Percentiles rank a stretch among this genome's conserved stretches.
Evolutionary conservation across 2,797 vertebrate genomes (phyloP).

Genomic region (Cuculus canorus): DNA sequence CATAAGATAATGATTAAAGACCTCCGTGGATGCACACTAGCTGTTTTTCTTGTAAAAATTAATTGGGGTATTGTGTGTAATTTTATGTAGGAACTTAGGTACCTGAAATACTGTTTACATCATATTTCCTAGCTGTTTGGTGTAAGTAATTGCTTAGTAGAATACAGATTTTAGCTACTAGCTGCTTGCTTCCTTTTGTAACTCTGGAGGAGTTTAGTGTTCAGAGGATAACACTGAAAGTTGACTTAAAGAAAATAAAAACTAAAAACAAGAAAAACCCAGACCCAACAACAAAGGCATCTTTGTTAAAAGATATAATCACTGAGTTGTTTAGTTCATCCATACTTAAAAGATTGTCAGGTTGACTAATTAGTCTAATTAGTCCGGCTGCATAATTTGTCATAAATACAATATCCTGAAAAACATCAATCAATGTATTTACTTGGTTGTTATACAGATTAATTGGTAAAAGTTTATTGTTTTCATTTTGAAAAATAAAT

Average conservation of each 20-base stretch:
- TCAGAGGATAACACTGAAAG: slow-evolving; percentile 36
- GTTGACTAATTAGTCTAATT: slow-evolving; percentile 36
- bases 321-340: slow-evolving; percentile 3
- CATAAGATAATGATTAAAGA: not conserved
- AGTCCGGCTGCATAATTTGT: not conserved
- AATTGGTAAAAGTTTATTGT: not conserved
- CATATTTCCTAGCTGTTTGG: slow-evolving; percentile 37
- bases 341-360: slow-evolving; percentile 18
- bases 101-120: slow-evolving; percentile 32
- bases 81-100: not conserved
- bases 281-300: not conserved
- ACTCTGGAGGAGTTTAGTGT: slow-evolving; percentile 29
- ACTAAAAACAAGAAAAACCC: not conserved
- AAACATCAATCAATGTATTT: not conserved
- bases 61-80: not conserved
- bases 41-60: not conserved
- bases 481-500: slow-evolving; percentile 13
- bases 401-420: not conserved
- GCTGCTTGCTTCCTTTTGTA: slow-evolving; percentile 57
- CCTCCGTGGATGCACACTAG: not conserved
- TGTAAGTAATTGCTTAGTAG: slow-evolving; percentile 42
- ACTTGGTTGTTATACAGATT: not conserved
- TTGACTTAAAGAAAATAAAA: not conserved
- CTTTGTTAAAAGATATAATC: not conserved
- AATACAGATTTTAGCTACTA: slow-evolving; percentile 14